A percentile compares a stretch with the other conserved stretches of the same genome.
These are phyloP conservation scores for Lasioglossum lativentre DNA, from an alignment of 2,888 invertebrate species.

Conservation along the genomic window DNA sequence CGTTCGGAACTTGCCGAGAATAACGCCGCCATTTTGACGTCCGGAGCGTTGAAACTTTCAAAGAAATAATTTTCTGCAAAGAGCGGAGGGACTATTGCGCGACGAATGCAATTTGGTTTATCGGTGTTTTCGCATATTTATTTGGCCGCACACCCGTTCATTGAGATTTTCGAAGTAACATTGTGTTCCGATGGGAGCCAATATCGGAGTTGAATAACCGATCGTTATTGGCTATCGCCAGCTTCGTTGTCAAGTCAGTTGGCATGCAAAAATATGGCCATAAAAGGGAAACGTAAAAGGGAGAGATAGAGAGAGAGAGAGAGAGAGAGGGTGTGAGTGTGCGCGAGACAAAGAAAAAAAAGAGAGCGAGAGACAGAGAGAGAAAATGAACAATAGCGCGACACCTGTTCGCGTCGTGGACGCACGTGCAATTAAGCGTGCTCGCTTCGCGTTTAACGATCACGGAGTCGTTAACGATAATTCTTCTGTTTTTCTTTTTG, in stretches of 20 bases:
- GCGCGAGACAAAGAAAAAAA: neutral
- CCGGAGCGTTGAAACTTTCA: neutral
- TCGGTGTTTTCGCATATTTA: neutral
- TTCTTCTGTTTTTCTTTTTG: conserved; percentile 38
- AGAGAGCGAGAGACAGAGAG: neutral
- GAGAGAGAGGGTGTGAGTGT: neutral
- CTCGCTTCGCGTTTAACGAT: conserved; percentile 41
- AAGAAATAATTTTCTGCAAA: neutral
- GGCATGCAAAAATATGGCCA: conserved; percentile 51
- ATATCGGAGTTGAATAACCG: conserved; percentile 52
- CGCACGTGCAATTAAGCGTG: conserved; percentile 47
- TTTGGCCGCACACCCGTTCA: neutral
- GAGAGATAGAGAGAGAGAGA: neutral
- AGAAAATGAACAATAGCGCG: conserved; percentile 35
- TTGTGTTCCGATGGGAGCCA: conserved; percentile 23
- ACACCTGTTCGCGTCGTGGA: conserved; percentile 42
- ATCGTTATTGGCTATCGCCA: conserved; percentile 58
- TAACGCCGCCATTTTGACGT: neutral
- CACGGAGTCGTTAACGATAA: conserved; percentile 50
- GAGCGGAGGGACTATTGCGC: neutral
- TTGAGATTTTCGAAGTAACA: conserved; percentile 2
- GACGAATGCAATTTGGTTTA: neutral
- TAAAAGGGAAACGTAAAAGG: conserved; percentile 33
- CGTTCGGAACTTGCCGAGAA: neutral
- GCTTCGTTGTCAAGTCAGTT: conserved; percentile 43